These are phyloP conservation scores for Willowsia nigromaculata DNA, from an alignment of 2,888 invertebrate genomes.

Conservation along the genomic window DNA sequence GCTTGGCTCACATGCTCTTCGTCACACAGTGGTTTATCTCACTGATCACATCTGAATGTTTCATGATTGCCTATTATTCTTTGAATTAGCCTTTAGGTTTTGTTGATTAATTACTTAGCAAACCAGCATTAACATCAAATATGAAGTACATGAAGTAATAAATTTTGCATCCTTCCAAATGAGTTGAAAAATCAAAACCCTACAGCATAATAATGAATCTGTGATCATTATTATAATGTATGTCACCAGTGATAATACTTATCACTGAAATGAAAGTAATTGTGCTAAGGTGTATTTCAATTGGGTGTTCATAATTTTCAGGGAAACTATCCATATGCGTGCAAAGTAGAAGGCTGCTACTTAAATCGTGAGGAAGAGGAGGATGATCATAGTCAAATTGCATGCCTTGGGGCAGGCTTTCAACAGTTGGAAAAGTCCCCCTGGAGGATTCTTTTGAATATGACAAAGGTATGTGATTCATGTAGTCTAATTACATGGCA, in stretches of 20 bases:
- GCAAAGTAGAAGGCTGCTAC: slow-evolving; percentile 82
- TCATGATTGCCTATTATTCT: too few species aligned
- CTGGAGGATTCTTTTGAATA: slow-evolving; percentile 82
- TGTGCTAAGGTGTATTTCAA: not conserved
- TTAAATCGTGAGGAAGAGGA: slow-evolving; percentile 77
- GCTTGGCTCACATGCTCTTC: too few species aligned
- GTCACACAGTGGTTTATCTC: too few species aligned
- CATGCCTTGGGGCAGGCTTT: slow-evolving; percentile 37
- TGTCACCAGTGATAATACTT: not conserved
- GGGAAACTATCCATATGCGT: slow-evolving; percentile 84
- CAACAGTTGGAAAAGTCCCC: slow-evolving; percentile 52
- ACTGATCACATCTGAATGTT: too few species aligned
- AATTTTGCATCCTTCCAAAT: not conserved
- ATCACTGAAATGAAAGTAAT: not conserved
- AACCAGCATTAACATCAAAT: too few species aligned
- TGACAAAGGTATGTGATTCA: slow-evolving; percentile 83
- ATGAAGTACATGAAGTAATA: not conserved
- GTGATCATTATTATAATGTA: not conserved
- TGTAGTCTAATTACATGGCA: too few species aligned
- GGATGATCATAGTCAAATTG: slow-evolving; percentile 63
- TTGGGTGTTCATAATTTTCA: slow-evolving; percentile 38
- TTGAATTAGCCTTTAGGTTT: too few species aligned
- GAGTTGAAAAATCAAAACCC: not conserved
- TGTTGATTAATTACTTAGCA: too few species aligned
- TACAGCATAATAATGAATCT: too few species aligned